Conservation (phyloP, 2,888 invertebrate species). For the Crocallis elinguaria region DNA sequence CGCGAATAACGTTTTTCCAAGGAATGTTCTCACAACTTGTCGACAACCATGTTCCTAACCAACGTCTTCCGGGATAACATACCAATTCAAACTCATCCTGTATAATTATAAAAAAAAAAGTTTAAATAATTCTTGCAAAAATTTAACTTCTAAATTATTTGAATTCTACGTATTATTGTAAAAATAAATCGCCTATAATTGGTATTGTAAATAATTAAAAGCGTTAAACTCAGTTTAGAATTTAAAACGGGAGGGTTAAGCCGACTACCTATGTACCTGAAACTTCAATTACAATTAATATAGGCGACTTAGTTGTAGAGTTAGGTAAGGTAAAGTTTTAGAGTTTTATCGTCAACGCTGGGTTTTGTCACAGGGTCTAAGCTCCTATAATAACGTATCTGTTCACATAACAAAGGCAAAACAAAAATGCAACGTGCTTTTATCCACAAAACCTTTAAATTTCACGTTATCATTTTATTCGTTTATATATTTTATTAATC, state of each 20-base stretch:
- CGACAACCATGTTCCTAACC: too few relatives aligned
- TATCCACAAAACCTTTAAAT: not conserved
- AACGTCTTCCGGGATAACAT: too few relatives aligned
- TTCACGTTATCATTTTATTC: too few relatives aligned
- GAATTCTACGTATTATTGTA: constrained; percentile 37
- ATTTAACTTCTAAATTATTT: constrained; percentile 7
- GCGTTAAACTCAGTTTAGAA: constrained; percentile 53
- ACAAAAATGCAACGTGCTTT: not conserved
- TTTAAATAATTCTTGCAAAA: constrained; percentile 3
- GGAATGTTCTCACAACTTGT: too few relatives aligned
- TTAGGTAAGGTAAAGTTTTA: constrained; percentile 72
- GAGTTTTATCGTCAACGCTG: constrained; percentile 74
- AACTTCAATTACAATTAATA: constrained; percentile 77
- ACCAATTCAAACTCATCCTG: too few relatives aligned
- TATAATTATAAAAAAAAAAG: not conserved
- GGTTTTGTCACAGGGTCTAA: constrained; percentile 80
- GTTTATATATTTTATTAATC: too few relatives aligned
- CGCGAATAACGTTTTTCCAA: too few relatives aligned
- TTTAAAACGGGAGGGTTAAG: constrained; percentile 61
- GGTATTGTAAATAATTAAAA: constrained; percentile 66
- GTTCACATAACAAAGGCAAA: constrained; percentile 1
- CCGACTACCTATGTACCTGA: constrained; percentile 80
- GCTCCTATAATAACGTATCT: constrained; percentile 52
- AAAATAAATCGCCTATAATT: constrained; percentile 31
- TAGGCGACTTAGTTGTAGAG: constrained; percentile 74